phyloP scores from a whole-genome alignment of 2,888 invertebrate genomes.

The Nomada goodeniana region DNA sequence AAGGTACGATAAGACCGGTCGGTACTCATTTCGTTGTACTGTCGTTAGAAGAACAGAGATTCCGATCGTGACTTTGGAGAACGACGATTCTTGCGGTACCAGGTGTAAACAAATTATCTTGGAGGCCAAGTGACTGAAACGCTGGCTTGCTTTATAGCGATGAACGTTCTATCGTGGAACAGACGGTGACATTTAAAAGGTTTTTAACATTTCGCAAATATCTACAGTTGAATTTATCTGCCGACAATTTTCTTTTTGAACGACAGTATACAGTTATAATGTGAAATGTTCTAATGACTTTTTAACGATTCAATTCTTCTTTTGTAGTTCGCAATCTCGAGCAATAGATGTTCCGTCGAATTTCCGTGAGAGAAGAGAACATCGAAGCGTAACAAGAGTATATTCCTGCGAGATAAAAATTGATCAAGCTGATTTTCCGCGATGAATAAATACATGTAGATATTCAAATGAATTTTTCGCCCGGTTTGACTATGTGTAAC shows the following conservation, averaged over 20 bases:
- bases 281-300: too few relatives aligned
- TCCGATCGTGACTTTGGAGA: background rate
- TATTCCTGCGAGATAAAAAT: background rate
- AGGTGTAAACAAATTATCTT: background rate
- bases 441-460: background rate
- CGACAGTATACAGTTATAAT: too few relatives aligned
- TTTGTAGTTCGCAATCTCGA: too few relatives aligned
- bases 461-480: background rate
- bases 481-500: constrained; percentile 2
- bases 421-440: background rate
- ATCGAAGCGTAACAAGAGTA: background rate
- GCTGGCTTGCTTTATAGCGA: background rate
- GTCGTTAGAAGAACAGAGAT: background rate
- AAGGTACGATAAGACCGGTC: constrained; percentile 39
- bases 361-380: background rate
- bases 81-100: background rate
- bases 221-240: background rate
- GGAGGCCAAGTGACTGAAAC: background rate
- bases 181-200: background rate
- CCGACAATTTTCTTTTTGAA: too few relatives aligned
- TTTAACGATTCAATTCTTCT: too few relatives aligned
- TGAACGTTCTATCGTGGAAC: background rate
- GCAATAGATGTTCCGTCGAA: background rate
- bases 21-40: constrained; percentile 23
- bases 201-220: background rate